Percentiles rank a stretch among this genome's conserved stretches.
Conservation (phyloP, 1,140 invertebrate species). For the Stegodyphus dumicola region DNA sequence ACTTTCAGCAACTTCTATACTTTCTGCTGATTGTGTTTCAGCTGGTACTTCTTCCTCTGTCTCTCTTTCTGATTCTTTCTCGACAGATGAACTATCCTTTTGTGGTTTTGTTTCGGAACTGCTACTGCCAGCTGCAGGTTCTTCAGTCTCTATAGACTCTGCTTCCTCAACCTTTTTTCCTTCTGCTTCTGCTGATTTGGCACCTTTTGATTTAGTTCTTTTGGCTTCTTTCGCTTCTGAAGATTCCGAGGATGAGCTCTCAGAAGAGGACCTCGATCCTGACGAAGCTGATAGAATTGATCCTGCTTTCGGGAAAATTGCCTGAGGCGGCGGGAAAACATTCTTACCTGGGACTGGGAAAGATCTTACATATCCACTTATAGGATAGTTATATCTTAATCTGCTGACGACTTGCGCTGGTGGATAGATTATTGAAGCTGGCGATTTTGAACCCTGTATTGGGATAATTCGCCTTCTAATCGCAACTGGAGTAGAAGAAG, state of each 20-base stretch:
- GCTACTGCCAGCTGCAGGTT: too few relatives aligned
- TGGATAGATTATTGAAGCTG: conserved; percentile 1
- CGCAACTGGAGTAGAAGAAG: not conserved
- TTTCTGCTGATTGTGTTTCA: conserved; percentile 4
- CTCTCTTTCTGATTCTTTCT: not conserved
- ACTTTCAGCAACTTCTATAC: conserved; percentile 22
- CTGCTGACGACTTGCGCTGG: conserved; percentile 2
- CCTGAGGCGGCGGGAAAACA: not conserved
- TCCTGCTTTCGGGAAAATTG: not conserved
- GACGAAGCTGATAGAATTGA: conserved; percentile 1
- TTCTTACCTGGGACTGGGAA: conserved; percentile 9
- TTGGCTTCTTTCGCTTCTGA: conserved; percentile 4
- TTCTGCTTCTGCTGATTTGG: not conserved
- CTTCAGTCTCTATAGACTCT: not conserved
- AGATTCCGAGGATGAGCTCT: conserved; percentile 35
- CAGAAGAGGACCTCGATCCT: conserved; percentile 29
- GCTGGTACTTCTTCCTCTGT: not conserved
- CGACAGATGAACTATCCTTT: not conserved
- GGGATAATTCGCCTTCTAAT: not conserved
- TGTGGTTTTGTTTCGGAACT: not conserved
- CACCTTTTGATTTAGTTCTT: conserved; percentile 21
- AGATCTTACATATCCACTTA: conserved; percentile 5
- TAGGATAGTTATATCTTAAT: conserved; percentile 25
- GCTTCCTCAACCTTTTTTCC: not conserved
- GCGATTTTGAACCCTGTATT: not conserved